These are phyloP conservation scores for Teleogryllus oceanicus DNA, from an alignment of 2,888 invertebrate genomes.

Conservation along the genomic window DNA sequence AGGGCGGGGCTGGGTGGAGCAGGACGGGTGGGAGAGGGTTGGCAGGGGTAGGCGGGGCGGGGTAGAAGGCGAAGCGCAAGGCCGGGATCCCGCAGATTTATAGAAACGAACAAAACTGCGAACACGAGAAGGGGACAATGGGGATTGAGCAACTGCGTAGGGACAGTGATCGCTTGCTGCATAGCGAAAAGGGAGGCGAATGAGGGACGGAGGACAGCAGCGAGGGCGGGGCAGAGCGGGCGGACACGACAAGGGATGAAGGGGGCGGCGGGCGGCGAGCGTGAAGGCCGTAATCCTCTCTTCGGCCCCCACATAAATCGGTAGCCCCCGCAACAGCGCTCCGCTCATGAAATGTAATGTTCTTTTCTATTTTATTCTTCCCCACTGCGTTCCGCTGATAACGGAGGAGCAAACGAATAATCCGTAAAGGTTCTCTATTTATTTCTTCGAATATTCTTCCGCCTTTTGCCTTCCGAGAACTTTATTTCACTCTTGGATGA, in stretches of 20 bases:
- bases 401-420: background rate
- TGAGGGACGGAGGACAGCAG: too few species aligned
- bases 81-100: background rate
- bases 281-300: background rate
- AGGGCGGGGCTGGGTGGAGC: too few species aligned
- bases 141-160: background rate
- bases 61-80: background rate
- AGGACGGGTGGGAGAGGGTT: background rate
- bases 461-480: too few species aligned
- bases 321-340: background rate
- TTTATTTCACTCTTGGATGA: too few species aligned
- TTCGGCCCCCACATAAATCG: conserved; percentile 6
- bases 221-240: too few species aligned
- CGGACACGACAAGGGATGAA: too few species aligned
- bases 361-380: background rate
- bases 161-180: background rate
- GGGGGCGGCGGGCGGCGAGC: too few species aligned
- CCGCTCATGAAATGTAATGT: background rate
- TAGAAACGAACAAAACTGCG: conserved; percentile 7
- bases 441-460: too few species aligned
- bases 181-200: background rate
- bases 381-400: background rate
- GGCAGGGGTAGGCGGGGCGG: background rate
- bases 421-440: too few species aligned
- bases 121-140: background rate